Evolutionary conservation across 2,888 invertebrate species (phyloP).

Genomic region (Microctonus hyperodae): DNA sequence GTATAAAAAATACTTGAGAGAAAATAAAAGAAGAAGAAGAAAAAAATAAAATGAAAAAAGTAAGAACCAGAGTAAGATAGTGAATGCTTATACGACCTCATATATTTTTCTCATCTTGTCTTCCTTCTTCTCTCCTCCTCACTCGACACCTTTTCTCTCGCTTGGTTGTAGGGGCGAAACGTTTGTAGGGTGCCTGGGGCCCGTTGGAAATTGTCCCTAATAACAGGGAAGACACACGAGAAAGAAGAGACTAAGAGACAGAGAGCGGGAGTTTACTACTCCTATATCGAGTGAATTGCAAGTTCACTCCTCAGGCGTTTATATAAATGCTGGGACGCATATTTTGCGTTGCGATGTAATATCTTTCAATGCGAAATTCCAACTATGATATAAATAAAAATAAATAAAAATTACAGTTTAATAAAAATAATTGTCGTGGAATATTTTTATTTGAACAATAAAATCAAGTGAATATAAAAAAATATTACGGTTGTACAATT

Average conservation of each 20-base stretch:
- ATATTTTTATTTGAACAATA: too few species aligned
- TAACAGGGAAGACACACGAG: slow-evolving; percentile 57
- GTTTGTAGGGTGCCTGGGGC: slow-evolving; percentile 50
- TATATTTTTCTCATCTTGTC: slow-evolving; percentile 26
- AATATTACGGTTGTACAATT: too few species aligned
- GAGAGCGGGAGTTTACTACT: slow-evolving; percentile 48
- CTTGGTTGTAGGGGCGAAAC: slow-evolving; percentile 31
- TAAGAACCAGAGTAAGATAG: neutral
- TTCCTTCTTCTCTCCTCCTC: slow-evolving; percentile 35
- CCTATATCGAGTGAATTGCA: slow-evolving; percentile 55
- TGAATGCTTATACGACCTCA: slow-evolving; percentile 4
- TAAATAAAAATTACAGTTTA: slow-evolving; percentile 28
- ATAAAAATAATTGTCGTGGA: too few species aligned
- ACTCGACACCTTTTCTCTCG: slow-evolving; percentile 38
- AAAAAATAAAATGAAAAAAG: slow-evolving; percentile 3
- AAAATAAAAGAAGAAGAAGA: slow-evolving; percentile 9
- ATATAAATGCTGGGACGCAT: slow-evolving; percentile 29
- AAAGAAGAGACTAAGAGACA: slow-evolving; percentile 17
- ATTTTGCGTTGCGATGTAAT: slow-evolving; percentile 35
- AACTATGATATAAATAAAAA: slow-evolving; percentile 25
- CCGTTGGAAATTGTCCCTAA: slow-evolving; percentile 63
- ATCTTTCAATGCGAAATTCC: slow-evolving; percentile 32
- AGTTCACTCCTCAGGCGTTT: slow-evolving; percentile 42
- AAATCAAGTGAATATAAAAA: too few species aligned
- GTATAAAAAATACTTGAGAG: neutral